These are phyloP conservation scores for Magallana gigas DNA, from an alignment of 1,140 invertebrate genomes.

Conservation along the genomic window DNA sequence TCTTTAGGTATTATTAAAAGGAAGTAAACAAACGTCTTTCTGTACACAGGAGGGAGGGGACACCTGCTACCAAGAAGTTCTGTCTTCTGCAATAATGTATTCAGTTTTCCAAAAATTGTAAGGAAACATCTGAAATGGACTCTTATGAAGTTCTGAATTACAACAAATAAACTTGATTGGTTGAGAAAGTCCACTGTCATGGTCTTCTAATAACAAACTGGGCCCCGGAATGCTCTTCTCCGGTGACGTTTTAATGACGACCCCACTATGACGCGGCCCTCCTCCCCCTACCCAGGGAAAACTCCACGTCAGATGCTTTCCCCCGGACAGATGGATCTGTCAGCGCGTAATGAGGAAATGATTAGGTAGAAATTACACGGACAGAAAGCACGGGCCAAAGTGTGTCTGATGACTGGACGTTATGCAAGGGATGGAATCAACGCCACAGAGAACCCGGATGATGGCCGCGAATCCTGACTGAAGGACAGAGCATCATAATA, in stretches of 20 bases:
- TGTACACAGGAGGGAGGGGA: neutral
- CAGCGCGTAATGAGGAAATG: slow-evolving; percentile 5
- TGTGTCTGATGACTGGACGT: neutral
- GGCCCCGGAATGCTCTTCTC: neutral
- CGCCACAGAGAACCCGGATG: too few species aligned
- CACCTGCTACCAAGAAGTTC: neutral
- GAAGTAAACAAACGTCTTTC: neutral
- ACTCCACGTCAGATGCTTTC: neutral
- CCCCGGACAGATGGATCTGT: neutral
- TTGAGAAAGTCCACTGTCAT: neutral
- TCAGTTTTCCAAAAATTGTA: neutral
- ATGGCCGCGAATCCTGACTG: too few species aligned
- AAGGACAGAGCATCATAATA: too few species aligned
- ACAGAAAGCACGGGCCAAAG: neutral
- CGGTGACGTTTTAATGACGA: slow-evolving; percentile 9
- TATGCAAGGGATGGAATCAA: slow-evolving; percentile 1
- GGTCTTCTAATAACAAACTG: neutral
- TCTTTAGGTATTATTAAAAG: neutral
- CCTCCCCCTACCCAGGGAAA: neutral
- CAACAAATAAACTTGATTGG: neutral
- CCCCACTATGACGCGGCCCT: neutral
- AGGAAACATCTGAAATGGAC: neutral
- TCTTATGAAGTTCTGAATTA: neutral
- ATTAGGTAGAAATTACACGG: neutral
- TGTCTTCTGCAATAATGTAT: neutral